Conservation (phyloP, 2,797 vertebrate genomes). For the Sebastes trivittatus region DNA sequence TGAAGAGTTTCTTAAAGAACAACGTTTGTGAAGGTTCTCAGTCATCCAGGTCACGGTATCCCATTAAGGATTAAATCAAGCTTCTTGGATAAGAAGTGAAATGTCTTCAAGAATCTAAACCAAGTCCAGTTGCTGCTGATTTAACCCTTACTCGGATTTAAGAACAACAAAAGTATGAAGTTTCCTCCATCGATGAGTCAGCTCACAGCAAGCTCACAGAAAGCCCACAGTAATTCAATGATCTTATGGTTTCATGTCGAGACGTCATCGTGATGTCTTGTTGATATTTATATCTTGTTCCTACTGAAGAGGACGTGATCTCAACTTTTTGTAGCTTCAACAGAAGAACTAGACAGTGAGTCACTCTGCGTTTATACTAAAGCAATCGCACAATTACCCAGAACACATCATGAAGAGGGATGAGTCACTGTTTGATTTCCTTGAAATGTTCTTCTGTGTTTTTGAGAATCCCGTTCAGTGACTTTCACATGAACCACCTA, state of each 20-base stretch:
- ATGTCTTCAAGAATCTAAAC: too few relatives aligned
- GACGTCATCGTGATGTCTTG: not conserved
- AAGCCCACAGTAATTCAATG: not conserved
- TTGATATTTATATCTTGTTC: not conserved
- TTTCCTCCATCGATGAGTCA: not conserved
- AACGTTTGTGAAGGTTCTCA: not conserved
- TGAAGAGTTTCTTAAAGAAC: not conserved
- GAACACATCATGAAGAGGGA: not conserved
- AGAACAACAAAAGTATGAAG: not conserved
- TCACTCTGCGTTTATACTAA: constrained; percentile 26
- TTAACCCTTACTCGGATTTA: too few relatives aligned
- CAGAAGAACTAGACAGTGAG: not conserved
- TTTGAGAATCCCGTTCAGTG: too few relatives aligned
- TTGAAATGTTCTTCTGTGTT: too few relatives aligned
- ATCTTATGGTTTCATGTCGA: not conserved
- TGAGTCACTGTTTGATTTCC: constrained; percentile 15
- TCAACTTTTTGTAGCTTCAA: not conserved
- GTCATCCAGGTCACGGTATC: too few relatives aligned
- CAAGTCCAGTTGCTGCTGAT: too few relatives aligned
- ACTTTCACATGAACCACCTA: too few relatives aligned
- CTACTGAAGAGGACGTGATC: not conserved
- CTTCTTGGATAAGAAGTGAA: too few relatives aligned
- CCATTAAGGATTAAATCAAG: too few relatives aligned
- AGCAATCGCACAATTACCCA: constrained; percentile 56
- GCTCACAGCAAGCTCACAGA: not conserved